These are phyloP conservation scores for Lampris incognitus DNA, from an alignment of 2,113 vertebrate species.

Conservation along the genomic window DNA sequence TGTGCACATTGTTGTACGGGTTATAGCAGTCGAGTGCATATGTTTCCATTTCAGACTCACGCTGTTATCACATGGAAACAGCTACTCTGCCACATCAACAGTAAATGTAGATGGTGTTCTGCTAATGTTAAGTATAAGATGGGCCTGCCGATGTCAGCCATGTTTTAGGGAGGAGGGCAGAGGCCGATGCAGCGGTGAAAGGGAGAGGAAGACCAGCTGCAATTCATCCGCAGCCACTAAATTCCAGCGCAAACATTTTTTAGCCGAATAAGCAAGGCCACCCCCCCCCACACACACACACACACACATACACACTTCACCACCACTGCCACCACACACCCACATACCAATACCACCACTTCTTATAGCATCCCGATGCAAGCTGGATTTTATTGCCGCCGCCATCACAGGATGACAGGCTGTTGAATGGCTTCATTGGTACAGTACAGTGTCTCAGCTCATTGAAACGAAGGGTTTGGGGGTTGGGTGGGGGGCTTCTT, in stretches of 20 bases:
- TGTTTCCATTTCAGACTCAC: no score
- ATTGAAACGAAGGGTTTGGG: constrained; percentile 5
- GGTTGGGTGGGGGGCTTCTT: constrained; percentile 32
- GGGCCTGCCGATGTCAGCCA: no score
- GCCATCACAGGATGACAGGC: constrained; percentile 36
- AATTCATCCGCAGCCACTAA: constrained; percentile 26
- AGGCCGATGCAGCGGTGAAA: constrained; percentile 21
- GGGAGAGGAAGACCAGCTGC: constrained; percentile 19
- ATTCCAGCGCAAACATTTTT: constrained; percentile 55
- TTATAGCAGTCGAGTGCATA: no score
- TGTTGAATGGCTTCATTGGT: constrained; percentile 62
- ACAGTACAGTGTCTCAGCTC: constrained; percentile 30
- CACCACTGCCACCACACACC: background rate
- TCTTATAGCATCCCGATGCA: background rate
- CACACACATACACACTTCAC: background rate
- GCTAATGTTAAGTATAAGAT: background rate
- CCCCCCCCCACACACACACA: background rate
- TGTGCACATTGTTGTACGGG: no score
- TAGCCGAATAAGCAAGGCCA: constrained; percentile 31
- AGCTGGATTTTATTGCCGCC: constrained; percentile 12
- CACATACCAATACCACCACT: background rate
- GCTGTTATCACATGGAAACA: no score
- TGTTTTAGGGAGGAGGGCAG: constrained; percentile 20
- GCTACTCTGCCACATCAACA: no score
- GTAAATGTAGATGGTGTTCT: background rate